Conservation (phyloP, 2,113 vertebrate genomes). For the Reinhardtius hippoglossoides region DNA sequence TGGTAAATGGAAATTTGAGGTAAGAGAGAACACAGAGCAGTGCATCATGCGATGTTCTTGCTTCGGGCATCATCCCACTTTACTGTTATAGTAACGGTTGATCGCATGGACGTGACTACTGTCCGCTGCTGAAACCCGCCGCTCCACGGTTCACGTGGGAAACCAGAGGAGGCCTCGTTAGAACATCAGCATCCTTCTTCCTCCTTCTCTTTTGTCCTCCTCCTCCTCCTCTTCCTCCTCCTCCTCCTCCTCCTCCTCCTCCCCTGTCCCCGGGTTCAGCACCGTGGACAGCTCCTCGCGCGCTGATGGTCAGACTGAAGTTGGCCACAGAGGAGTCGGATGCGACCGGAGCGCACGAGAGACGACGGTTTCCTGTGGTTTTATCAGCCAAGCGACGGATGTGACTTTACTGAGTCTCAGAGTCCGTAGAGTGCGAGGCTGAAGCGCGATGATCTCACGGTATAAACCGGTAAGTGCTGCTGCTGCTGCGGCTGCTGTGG, state of each 20-base stretch:
- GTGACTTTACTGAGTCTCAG: conserved; percentile 18
- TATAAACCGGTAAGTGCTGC: conserved; percentile 80
- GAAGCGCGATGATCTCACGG: conserved; percentile 74
- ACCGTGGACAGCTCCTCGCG: conserved; percentile 80
- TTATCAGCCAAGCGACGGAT: conserved; percentile 22
- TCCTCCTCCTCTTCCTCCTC: conserved; percentile 6
- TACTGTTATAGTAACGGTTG: conserved; percentile 54
- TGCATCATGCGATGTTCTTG: background rate
- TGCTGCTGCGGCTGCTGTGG: background rate
- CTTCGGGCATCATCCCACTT: conserved; percentile 5
- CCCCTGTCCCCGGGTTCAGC: conserved; percentile 70
- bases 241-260: conserved; percentile 18
- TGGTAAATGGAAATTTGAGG: background rate
- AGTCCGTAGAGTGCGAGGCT: conserved; percentile 14
- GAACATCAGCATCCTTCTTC: conserved; percentile 24
- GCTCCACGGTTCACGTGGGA: background rate
- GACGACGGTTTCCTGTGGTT: background rate
- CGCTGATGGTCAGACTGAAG: conserved; percentile 14
- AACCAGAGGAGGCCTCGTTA: conserved; percentile 31
- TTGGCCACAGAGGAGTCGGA: conserved; percentile 15
- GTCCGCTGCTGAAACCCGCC: background rate
- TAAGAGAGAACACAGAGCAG: background rate
- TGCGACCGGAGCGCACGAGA: conserved; percentile 37
- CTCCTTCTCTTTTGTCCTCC: background rate
- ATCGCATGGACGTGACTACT: conserved; percentile 58